Evolutionary conservation across 1,140 invertebrate species (phyloP).

Genomic region (Drosophila miranda): DNA sequence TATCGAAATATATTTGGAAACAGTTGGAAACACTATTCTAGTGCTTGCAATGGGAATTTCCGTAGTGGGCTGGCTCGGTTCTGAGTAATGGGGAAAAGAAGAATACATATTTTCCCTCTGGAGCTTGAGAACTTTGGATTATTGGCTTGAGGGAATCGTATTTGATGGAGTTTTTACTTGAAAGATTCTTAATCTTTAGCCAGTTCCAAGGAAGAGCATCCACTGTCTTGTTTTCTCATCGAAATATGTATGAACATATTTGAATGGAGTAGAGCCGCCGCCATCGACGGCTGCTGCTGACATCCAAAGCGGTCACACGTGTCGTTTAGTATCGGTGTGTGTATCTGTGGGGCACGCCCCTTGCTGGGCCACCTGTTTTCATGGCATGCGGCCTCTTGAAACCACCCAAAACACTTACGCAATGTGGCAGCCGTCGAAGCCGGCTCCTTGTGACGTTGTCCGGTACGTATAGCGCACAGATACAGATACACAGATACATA

Average conservation of each 20-base stretch:
- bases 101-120: too few relatives aligned
- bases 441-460: conserved; percentile 55
- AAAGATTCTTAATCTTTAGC: too few relatives aligned
- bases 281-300: conserved; percentile 13
- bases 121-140: too few relatives aligned
- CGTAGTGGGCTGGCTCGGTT: too few relatives aligned
- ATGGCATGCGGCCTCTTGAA: conserved; percentile 14
- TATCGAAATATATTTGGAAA: too few relatives aligned
- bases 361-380: conserved; percentile 56
- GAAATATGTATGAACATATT: not conserved
- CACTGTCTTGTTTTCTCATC: conserved; percentile 6
- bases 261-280: conserved; percentile 6
- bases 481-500: conserved; percentile 1
- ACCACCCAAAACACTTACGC: conserved; percentile 37
- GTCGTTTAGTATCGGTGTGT: conserved; percentile 1
- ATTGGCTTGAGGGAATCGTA: too few relatives aligned
- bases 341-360: conserved; percentile 42
- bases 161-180: too few relatives aligned
- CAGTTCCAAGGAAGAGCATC: too few relatives aligned
- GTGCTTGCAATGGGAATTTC: too few relatives aligned
- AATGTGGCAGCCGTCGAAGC: conserved; percentile 28
- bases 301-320: conserved; percentile 31
- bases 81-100: too few relatives aligned
- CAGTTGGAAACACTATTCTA: too few relatives aligned
- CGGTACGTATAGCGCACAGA: not conserved